Evolutionary conservation across 2,797 vertebrate genomes (phyloP).

Genomic region (Cyclopterus lumpus): DNA sequence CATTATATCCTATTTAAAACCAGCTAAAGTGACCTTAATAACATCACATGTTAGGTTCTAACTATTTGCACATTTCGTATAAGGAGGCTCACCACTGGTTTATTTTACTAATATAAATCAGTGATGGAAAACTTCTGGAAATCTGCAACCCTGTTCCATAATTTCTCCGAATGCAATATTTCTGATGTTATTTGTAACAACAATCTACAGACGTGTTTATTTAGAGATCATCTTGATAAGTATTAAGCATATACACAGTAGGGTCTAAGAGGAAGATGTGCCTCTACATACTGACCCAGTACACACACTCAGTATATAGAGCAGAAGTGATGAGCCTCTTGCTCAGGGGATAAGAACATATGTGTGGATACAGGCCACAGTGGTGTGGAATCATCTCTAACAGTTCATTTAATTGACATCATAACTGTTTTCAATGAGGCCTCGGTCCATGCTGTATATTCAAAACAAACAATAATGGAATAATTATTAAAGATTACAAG

Average conservation of each 20-base stretch:
- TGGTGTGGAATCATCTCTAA: background rate
- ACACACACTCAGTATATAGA: background rate
- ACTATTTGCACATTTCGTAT: background rate
- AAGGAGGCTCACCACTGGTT: background rate
- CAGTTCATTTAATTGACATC: background rate
- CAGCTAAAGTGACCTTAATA: background rate
- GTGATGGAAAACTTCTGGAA: background rate
- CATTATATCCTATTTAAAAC: background rate
- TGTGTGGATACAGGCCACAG: background rate
- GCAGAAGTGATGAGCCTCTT: background rate
- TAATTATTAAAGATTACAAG: background rate
- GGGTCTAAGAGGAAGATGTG: background rate
- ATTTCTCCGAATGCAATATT: background rate
- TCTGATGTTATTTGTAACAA: slow-evolving; percentile 37
- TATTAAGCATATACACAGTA: background rate
- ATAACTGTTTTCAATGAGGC: background rate
- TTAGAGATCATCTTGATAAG: background rate
- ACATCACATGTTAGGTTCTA: background rate
- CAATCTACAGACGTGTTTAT: slow-evolving; percentile 43
- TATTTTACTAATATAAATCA: background rate
- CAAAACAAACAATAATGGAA: background rate
- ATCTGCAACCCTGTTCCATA: background rate
- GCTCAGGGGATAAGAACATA: background rate
- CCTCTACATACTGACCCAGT: background rate
- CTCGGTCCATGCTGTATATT: background rate